A percentile compares a stretch with the other conserved stretches of the same genome.
Conservation (phyloP, 2,888 invertebrate species). For the Boloria euphrosyne region DNA sequence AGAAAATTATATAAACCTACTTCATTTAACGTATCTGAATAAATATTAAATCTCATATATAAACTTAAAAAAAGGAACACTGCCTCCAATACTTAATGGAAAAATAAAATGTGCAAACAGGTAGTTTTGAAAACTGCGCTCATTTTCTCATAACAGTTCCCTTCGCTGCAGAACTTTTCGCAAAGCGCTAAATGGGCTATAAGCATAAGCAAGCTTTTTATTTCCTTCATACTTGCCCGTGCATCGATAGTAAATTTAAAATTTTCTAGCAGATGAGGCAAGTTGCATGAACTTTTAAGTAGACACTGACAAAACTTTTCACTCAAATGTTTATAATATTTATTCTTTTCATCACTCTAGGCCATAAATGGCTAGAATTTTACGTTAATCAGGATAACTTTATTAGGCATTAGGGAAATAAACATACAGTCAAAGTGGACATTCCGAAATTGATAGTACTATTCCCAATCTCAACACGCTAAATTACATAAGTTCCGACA, state of each 20-base stretch:
- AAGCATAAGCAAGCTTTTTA: slow-evolving; percentile 46
- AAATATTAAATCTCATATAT: slow-evolving; percentile 8
- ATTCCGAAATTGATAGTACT: slow-evolving; percentile 12
- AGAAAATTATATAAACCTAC: slow-evolving; percentile 6
- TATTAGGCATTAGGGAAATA: neutral
- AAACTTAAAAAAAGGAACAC: slow-evolving; percentile 16
- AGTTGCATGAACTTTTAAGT: slow-evolving; percentile 32
- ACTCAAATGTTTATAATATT: slow-evolving; percentile 10
- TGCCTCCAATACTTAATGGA: slow-evolving; percentile 24
- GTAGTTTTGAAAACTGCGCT: slow-evolving; percentile 36
- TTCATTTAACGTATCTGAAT: neutral
- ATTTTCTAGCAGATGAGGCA: slow-evolving; percentile 42
- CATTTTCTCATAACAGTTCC: slow-evolving; percentile 36
- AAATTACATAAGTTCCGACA: slow-evolving; percentile 51
- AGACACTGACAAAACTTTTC: slow-evolving; percentile 15
- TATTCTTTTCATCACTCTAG: too few species aligned
- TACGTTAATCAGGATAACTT: too few species aligned
- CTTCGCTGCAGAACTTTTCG: slow-evolving; percentile 35
- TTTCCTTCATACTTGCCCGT: slow-evolving; percentile 43
- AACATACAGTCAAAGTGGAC: neutral
- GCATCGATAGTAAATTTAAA: slow-evolving; percentile 47
- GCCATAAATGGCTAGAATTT: too few species aligned
- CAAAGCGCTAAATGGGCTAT: slow-evolving; percentile 39
- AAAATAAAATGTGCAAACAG: slow-evolving; percentile 35
- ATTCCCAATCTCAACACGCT: slow-evolving; percentile 46